Percentiles rank a stretch among this genome's conserved stretches.
Evolutionary conservation across 2,113 vertebrate species (phyloP).

Genomic region (Accipiter virgatus): DNA sequence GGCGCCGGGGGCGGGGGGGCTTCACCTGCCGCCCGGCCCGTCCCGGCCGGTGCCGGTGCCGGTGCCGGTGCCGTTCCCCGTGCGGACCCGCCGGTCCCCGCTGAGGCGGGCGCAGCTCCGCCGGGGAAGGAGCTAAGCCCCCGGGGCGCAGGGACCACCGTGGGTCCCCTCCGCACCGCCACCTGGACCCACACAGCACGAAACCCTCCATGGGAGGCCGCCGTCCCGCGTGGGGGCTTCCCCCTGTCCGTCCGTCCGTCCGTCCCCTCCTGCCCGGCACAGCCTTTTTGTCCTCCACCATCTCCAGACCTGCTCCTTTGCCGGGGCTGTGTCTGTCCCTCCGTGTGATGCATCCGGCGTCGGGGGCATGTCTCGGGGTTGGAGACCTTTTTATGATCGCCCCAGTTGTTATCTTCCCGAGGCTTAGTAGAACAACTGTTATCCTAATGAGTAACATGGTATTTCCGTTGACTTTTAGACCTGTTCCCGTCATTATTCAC

Average conservation of each 20-base stretch:
- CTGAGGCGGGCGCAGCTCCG: background rate
- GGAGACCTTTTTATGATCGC: background rate
- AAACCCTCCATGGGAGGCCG: background rate
- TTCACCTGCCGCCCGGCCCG: too few species aligned
- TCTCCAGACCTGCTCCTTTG: background rate
- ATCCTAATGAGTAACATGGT: background rate
- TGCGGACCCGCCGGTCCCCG: background rate
- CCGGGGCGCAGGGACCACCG: too few species aligned
- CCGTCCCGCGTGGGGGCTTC: too few species aligned
- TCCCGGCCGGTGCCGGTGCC: too few species aligned
- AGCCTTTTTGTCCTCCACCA: background rate
- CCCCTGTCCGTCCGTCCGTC: too few species aligned
- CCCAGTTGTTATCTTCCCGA: background rate
- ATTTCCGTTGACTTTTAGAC: background rate
- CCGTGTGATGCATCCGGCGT: accelerated
- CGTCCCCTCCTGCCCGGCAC: too few species aligned
- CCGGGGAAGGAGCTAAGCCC: background rate
- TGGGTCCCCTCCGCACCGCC: background rate
- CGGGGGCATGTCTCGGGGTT: background rate
- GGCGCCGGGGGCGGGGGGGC: too few species aligned
- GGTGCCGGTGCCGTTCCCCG: background rate
- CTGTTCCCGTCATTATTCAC: background rate
- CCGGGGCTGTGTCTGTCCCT: background rate
- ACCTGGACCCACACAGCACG: background rate
- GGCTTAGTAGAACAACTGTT: background rate